Base-by-base conservation (phyloP, 2,797 vertebrate species). In the Crocidura indochinensis region DNA sequence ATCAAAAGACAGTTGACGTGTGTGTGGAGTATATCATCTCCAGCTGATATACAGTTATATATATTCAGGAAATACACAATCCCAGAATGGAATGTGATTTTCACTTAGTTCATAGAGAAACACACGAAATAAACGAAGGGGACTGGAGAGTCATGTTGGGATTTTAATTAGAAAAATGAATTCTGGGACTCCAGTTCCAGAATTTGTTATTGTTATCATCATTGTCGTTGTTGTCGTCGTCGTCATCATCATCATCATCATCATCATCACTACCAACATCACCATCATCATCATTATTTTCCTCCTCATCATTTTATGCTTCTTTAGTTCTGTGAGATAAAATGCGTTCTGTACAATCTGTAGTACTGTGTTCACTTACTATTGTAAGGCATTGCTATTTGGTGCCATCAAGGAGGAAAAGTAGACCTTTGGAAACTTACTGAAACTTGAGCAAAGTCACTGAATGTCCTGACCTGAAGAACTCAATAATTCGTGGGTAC, bases 141-240 rank as follows among this genome's bases (percentile, higher is more conserved):
- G n/a, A 92, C 31, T 87, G 27, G 1, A 22, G 62, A 85, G 31
- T 76, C 31, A 82, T 72, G 38, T 24, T 46, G 46, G 7, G 27
- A 82, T 62, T 47, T 79, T 81, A 38, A 67, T 64, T 87, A 91
- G 82, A 88, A 68, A n/a, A 86, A 72, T 80, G 77, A 80, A 64
- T 74, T 73, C 8, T n/a, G 77, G 38, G 10, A 67, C 68, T 4
- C 56, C 19, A 27, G 65, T 80, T 12, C 49, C 19, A 49, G 38
- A 53, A 22, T 62, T 79, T 81, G n/a, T 62, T 72, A 17, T 78
- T 60, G 20, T 60, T 60, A 60, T 60, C 38, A 38, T 38, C 38
- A 38, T 38, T 5, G 5, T 38, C 38, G 5, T 38, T 38, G 38
- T 38, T 5, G 38, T 38, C 38, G 38, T 38, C 38, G 5, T 38